Base-by-base conservation (phyloP, 2,113 vertebrate species). In the Oryzias melastigma region DNA sequence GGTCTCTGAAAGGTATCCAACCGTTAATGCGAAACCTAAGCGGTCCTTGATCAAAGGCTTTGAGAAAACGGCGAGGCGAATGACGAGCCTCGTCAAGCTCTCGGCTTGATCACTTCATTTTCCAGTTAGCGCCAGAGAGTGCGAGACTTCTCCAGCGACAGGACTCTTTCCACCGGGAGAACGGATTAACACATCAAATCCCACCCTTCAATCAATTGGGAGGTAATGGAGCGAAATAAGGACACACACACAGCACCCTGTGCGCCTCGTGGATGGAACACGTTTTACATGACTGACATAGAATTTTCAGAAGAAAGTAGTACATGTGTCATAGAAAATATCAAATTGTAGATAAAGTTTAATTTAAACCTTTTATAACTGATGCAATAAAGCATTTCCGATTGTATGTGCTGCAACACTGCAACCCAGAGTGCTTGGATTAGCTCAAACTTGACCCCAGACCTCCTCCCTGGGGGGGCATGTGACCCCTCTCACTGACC, bases 21-120 rank as follows among this genome's bases (percentile, higher is more conserved):
- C 54, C 85, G 48, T 86, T 88, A 81, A 82, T 83, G 78, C 81
- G 86, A 86, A 88, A 86, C 83, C 81, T 62, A 87, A 89, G 88
- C 83, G 72, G 80, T 78, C 82, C 82, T 79, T 90, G 83, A 90
- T 90, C 88, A 90, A 90, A 90, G 86, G 80, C 75, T 87, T 85
- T 85, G 58, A 68, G 35, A 54, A 73, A 72, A 82, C 79, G 65
- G 75, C 47, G 59, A 80, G 78, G 78, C 83, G 82, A 86, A 84
- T 45, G 75, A 79, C 70, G 48, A 81, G 75, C 75, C 68, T 86
- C 74, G 82, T 82, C 78, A 47, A 75, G 75, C 71, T 86, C 78
- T 79, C 78, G 51, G 25, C 35, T 77, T 84, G 84, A 85, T 81
- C 77, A 75, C 57, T 52, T 70, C 41, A 41, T 62, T 71, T 48